Evolutionary conservation across 2,797 vertebrate species (phyloP), one percentile per base, ranked within the genome.

Genomic region (Argya squamiceps): DNA sequence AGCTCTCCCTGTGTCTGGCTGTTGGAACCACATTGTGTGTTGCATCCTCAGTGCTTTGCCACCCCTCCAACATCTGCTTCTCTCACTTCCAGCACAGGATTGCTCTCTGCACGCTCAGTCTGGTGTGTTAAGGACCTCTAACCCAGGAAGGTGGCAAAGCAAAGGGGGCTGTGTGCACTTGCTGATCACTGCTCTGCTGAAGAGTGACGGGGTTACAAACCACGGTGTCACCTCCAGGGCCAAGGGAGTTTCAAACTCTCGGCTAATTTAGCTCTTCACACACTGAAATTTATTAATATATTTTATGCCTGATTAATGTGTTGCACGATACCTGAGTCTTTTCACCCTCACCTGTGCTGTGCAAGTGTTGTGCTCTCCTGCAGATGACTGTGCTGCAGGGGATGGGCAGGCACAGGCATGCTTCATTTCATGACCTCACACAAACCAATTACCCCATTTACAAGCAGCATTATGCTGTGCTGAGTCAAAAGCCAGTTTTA

Each of bases 401-500:
- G 23, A 50, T 18, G 70, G 88, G 73, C 96, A 95, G 89, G 96
- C 15, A 1, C 9, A 37, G 92, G 68, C 96, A 82, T 46, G 94
- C 71, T 78, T n/a, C 24, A n/a, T 69, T 92, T 89, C 89, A 88
- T 96, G 95, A 97, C 92, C 92, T 96, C 93, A 95, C 88, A 81
- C 90, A 96, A 87, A 93, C 92, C 88, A 95, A 87, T 92, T 95
- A 95, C 79, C 46, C 70, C 78, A 20, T 95, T 96, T 93, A 93
- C 91, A 94, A 96, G 86, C 89, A 89, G 63, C 59, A 44, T 94
- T 93, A 94, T 94, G 84, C 69, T 91, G 75, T 93, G 89, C 88
- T 83, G 89, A 95, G 90, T 96, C 93, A 91, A 88, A 96, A 89
- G 90, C 95, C 95, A 96, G 95, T 94, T 96, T 94, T 94, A 96